A percentile compares a stretch with the other conserved stretches of the same genome.
These are phyloP conservation scores for Reinhardtius hippoglossoides DNA, from an alignment of 2,113 vertebrate genomes.

Conservation along the genomic window DNA sequence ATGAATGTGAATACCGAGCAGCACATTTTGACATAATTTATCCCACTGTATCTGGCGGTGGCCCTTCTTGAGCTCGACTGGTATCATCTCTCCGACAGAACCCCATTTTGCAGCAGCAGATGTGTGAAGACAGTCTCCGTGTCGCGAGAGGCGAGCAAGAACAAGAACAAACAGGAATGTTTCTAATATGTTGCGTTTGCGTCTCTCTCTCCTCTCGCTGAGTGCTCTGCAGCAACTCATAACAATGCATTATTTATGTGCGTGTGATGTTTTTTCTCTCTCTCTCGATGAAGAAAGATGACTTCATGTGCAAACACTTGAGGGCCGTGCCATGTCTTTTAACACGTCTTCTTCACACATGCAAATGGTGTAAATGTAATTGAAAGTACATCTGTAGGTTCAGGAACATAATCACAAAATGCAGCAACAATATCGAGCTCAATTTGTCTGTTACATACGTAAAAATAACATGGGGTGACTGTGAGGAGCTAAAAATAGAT, in stretches of 20 bases:
- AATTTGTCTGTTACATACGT: neutral
- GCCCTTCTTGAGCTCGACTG: conserved; percentile 40
- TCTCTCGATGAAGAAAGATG: conserved; percentile 44
- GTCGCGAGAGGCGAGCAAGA: conserved; percentile 47
- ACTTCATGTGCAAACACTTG: conserved; percentile 38
- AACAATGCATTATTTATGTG: conserved; percentile 71
- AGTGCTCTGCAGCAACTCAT: conserved; percentile 63
- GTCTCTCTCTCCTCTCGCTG: conserved; percentile 46
- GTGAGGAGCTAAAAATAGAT: no score
- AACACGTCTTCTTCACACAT: conserved; percentile 20
- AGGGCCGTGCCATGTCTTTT: conserved; percentile 24
- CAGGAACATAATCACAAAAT: conserved; percentile 12
- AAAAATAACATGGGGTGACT: no score
- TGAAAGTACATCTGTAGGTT: conserved; percentile 10
- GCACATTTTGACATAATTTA: conserved; percentile 41
- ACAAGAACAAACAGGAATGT: conserved; percentile 64
- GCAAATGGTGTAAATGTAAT: conserved; percentile 12
- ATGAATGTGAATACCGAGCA: conserved; percentile 28
- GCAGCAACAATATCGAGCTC: neutral
- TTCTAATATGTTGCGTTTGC: conserved; percentile 62
- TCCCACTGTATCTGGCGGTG: conserved; percentile 19
- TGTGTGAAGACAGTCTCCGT: conserved; percentile 62
- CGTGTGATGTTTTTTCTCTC: conserved; percentile 18
- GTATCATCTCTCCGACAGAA: conserved; percentile 56
- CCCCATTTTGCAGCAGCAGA: conserved; percentile 48